Conservation (phyloP, 2,888 invertebrate species). For the Tetrapedia diversipes region DNA sequence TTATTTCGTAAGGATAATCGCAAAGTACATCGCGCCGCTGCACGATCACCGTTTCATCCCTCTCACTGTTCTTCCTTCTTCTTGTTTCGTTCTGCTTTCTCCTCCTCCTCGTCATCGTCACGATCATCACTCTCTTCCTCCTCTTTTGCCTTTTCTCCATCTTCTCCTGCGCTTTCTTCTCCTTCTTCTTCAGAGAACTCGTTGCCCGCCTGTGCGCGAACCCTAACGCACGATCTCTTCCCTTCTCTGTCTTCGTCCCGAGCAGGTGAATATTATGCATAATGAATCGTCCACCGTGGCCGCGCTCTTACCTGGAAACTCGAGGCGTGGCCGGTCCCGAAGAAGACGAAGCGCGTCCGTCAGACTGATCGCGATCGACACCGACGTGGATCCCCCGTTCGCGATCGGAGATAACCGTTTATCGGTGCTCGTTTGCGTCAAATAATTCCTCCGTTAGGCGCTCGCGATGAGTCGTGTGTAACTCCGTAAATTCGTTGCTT, state of each 20-base stretch:
- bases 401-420: slow-evolving; percentile 30
- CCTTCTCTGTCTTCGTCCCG: slow-evolving; percentile 9
- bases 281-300: slow-evolving; percentile 65
- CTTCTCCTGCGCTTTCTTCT: slow-evolving; percentile 41
- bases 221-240: slow-evolving; percentile 46
- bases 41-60: slow-evolving; percentile 63
- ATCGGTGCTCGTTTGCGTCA: slow-evolving; percentile 33
- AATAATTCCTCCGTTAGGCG: slow-evolving; percentile 14
- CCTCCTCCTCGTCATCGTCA: too few species aligned
- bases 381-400: slow-evolving; percentile 37
- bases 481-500: slow-evolving; percentile 23
- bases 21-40: too few species aligned
- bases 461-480: neutral
- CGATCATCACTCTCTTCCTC: slow-evolving; percentile 32
- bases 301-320: slow-evolving; percentile 61
- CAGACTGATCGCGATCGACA: slow-evolving; percentile 55
- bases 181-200: slow-evolving; percentile 44
- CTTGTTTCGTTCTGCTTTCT: slow-evolving; percentile 33
- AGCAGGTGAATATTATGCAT: slow-evolving; percentile 75
- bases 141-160: slow-evolving; percentile 21
- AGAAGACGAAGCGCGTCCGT: slow-evolving; percentile 40
- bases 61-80: slow-evolving; percentile 6
- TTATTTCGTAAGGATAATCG: slow-evolving; percentile 69
- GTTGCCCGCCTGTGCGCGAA: slow-evolving; percentile 44
- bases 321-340: slow-evolving; percentile 58